These are phyloP conservation scores for Psittacus erithacus DNA, from an alignment of 2,113 vertebrate genomes.

Conservation along the genomic window DNA sequence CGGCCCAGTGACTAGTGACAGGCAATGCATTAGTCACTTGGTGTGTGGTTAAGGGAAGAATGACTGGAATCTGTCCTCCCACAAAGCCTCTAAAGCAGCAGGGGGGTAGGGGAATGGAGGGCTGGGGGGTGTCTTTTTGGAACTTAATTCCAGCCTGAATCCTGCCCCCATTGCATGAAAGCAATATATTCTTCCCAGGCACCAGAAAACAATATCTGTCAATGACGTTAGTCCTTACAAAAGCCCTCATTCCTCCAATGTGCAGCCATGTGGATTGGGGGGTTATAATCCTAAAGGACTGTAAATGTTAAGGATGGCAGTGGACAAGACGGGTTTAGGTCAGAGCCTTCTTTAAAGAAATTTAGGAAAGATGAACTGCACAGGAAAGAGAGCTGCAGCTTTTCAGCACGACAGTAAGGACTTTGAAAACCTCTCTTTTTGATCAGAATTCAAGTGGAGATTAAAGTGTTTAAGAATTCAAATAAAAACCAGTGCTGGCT, in stretches of 20 bases:
- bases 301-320: background rate
- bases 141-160: slow-evolving; percentile 68
- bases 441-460: background rate
- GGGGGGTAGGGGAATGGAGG: background rate
- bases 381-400: background rate
- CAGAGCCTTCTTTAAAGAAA: background rate
- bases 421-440: background rate
- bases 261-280: background rate
- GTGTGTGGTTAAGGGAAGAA: slow-evolving; percentile 78
- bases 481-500: background rate
- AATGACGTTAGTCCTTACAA: slow-evolving; percentile 55
- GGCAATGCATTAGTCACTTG: slow-evolving; percentile 76
- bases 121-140: slow-evolving; percentile 35
- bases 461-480: background rate
- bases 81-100: slow-evolving; percentile 73
- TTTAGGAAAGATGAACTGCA: background rate
- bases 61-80: slow-evolving; percentile 80
- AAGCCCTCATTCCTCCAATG: slow-evolving; percentile 13
- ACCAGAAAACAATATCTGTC: slow-evolving; percentile 55
- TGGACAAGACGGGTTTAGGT: background rate
- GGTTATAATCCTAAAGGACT: background rate
- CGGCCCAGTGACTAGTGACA: slow-evolving; percentile 64
- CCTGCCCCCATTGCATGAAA: slow-evolving; percentile 56
- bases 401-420: background rate
- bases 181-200: slow-evolving; percentile 61